Percentiles rank a stretch among this genome's conserved stretches.
These are phyloP conservation scores for Galerucella nymphaeae DNA, from an alignment of 2,888 invertebrate species.

Conservation along the genomic window DNA sequence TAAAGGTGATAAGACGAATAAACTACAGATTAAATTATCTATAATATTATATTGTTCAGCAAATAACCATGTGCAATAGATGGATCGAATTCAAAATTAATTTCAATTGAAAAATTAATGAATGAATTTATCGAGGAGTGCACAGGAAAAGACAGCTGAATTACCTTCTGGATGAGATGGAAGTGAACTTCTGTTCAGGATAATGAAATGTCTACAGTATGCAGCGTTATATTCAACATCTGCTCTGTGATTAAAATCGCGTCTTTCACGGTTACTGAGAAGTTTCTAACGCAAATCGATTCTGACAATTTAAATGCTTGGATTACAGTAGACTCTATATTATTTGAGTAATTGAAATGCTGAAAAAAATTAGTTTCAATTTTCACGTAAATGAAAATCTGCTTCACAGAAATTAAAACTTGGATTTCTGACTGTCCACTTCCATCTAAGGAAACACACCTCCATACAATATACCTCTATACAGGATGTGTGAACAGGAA, in stretches of 20 bases:
- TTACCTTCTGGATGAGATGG: slow-evolving; percentile 28
- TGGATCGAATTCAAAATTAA: slow-evolving; percentile 27
- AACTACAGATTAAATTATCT: too few relatives aligned
- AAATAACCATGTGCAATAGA: background rate
- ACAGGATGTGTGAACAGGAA: too few relatives aligned
- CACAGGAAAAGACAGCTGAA: slow-evolving; percentile 29
- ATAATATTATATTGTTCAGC: too few relatives aligned
- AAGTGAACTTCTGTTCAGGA: slow-evolving; percentile 43
- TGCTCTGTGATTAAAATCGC: slow-evolving; percentile 51
- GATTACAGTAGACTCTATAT: slow-evolving; percentile 44
- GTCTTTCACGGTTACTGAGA: slow-evolving; percentile 51
- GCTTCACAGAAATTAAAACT: too few relatives aligned
- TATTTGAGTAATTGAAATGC: background rate
- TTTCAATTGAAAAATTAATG: slow-evolving; percentile 28
- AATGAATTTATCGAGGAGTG: slow-evolving; percentile 29
- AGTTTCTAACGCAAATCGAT: slow-evolving; percentile 49
- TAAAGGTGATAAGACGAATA: too few relatives aligned
- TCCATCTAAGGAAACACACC: too few relatives aligned
- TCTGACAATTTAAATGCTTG: slow-evolving; percentile 51
- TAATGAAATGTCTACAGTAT: slow-evolving; percentile 53
- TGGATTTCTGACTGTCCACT: too few relatives aligned
- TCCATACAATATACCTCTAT: too few relatives aligned
- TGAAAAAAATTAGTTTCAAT: background rate
- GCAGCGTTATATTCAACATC: slow-evolving; percentile 48
- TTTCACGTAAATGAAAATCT: background rate